Base-by-base conservation (phyloP, 2,113 vertebrate species). In the Paraplagusia blochii region DNA sequence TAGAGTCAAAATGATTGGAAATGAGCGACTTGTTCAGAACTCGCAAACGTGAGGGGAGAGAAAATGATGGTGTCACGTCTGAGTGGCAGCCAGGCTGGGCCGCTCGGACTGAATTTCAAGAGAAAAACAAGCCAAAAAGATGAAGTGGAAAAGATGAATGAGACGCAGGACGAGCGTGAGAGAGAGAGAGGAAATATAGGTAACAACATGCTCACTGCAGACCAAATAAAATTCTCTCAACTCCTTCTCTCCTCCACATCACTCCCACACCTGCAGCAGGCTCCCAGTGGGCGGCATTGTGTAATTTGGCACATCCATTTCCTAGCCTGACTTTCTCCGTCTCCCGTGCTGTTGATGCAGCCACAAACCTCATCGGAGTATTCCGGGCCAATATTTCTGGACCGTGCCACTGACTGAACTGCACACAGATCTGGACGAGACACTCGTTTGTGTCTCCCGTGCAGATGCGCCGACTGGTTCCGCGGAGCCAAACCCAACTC, bases 281-380 rank as follows among this genome's bases (percentile, higher is more conserved):
- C 52, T 87, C 82, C 77, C 86, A 85, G 69, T 58, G 73, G 83
- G 83, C 72, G 80, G 70, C 63, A 72, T 54, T 66, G 57, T 87
- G 74, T 83, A 85, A 87, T 86, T 84, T 86, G 82, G 82, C 82
- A 85, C 81, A 85, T 85, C 75, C 75, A 85, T 85, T 86, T 84
- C 58, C 82, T 62, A 55, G 60, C 44, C 53, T 67, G 74, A 73
- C 69, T 79, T 84, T 82, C 22, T 29, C 22, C 22, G 72, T 72
- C 75, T 79, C 60, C 62, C n/a, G 49, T 56, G 66, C 76, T 82
- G 82, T 77, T 44, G 66, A 79, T 65, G 63, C 77, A 77, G 78
- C 74, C 72, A 57, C 64, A 73, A 80, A 69, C 66, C 81, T 73
- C 84, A 74, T 57, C 10, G 53, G 80, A 64, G 55, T 57, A 68